A percentile compares a stretch with the other conserved stretches of the same genome.
Conservation (phyloP, 2,888 invertebrate species). For the Melikaiella ostensackeni region DNA sequence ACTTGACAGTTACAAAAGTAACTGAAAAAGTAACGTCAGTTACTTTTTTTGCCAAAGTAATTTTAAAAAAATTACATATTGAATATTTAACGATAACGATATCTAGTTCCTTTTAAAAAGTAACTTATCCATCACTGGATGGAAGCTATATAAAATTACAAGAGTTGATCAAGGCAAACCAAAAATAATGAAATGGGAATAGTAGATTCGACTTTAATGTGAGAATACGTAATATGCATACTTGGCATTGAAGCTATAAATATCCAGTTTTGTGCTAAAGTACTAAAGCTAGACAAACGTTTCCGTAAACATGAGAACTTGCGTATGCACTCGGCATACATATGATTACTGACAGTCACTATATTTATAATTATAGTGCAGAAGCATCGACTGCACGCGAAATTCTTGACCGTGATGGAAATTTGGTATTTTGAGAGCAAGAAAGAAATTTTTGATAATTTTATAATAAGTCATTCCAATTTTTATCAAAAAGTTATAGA, state of each 20-base stretch:
- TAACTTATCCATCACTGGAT: too few species aligned
- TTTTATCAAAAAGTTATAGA: too few species aligned
- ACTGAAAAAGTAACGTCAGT: too few species aligned
- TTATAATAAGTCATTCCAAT: too few species aligned
- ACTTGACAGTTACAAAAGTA: too few species aligned
- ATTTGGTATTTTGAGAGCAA: not conserved
- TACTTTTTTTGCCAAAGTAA: too few species aligned
- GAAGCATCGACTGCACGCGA: not conserved
- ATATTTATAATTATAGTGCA: not conserved
- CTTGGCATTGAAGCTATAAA: constrained; percentile 45
- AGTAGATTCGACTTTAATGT: not conserved
- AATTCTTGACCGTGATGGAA: not conserved
- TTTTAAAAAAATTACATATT: too few species aligned
- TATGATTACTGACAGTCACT: constrained; percentile 3
- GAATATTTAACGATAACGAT: too few species aligned
- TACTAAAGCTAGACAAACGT: constrained; percentile 37
- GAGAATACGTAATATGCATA: constrained; percentile 9
- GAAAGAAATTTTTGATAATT: too few species aligned
- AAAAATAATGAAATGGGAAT: too few species aligned
- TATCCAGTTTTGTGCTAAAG: constrained; percentile 42
- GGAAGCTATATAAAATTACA: too few species aligned
- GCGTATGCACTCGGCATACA: not conserved
- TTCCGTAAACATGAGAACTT: constrained; percentile 57
- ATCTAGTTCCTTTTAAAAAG: too few species aligned
- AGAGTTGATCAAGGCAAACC: not conserved